Evolutionary conservation across 1,140 invertebrate genomes (phyloP).

Genomic region (Procambarus virginalis): DNA sequence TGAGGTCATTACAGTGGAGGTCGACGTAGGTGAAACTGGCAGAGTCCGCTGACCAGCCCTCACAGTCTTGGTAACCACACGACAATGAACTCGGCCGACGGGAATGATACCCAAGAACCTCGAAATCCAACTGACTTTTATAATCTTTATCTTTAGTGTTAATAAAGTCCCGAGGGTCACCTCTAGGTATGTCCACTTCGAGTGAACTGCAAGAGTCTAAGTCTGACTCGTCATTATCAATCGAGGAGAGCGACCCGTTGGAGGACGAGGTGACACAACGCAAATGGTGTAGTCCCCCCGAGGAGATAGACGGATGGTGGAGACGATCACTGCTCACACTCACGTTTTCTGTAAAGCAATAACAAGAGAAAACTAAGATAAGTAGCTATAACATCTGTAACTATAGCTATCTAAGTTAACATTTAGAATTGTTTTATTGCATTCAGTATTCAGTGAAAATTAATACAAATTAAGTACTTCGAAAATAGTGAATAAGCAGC

Average conservation of each 20-base stretch:
- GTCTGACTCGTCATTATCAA: conserved; percentile 53
- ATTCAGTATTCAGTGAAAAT: no score
- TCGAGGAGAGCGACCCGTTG: conserved; percentile 49
- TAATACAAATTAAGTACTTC: no score
- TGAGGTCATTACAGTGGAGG: conserved; percentile 45
- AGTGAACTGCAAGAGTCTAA: conserved; percentile 59
- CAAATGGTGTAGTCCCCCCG: conserved; percentile 13
- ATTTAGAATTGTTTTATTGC: no score
- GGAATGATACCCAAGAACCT: conserved; percentile 35
- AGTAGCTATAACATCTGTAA: neutral
- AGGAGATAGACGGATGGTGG: conserved; percentile 48
- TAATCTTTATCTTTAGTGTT: conserved; percentile 18
- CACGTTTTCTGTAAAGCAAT: conserved; percentile 41
- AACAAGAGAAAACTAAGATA: neutral
- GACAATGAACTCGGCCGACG: neutral
- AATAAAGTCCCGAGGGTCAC: conserved; percentile 10
- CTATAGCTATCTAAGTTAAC: no score
- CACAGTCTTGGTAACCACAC: neutral
- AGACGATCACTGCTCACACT: conserved; percentile 55
- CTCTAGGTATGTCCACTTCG: conserved; percentile 42
- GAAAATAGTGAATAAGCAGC: no score
- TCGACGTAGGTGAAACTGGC: neutral
- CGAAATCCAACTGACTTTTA: conserved; percentile 29
- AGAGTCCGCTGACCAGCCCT: neutral
- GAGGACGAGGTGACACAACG: conserved; percentile 40